These are phyloP conservation scores for Delia radicum DNA, from an alignment of 1,140 invertebrate species.

Conservation along the genomic window DNA sequence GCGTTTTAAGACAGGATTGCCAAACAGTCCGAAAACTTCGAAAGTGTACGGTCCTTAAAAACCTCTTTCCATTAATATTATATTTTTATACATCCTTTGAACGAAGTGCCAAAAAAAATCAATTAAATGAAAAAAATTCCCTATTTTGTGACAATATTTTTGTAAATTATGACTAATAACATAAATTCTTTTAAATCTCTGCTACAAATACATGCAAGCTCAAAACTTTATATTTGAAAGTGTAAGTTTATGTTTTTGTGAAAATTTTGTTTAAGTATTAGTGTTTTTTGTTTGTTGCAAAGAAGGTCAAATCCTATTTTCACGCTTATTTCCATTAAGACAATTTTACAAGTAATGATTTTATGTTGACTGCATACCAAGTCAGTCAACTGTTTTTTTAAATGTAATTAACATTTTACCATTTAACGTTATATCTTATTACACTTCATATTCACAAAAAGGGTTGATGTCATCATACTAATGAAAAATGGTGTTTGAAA, in stretches of 20 bases:
- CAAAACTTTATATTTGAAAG: not conserved
- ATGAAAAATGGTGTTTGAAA: too few relatives aligned
- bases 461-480: not conserved
- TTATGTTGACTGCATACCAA: not conserved
- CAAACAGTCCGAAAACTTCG: too few relatives aligned
- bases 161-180: too few relatives aligned
- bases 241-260: not conserved
- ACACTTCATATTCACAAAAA: not conserved
- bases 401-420: conserved; percentile 17
- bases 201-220: not conserved
- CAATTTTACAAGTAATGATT: not conserved
- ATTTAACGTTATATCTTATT: conserved; percentile 4
- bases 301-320: conserved; percentile 1
- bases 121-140: too few relatives aligned
- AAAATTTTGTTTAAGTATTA: not conserved
- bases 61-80: too few relatives aligned
- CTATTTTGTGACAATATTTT: too few relatives aligned
- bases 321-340: too few relatives aligned
- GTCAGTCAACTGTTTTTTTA: conserved; percentile 1
- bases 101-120: too few relatives aligned
- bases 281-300: not conserved
- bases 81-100: too few relatives aligned
- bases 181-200: not conserved
- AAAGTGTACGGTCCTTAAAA: too few relatives aligned
- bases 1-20: too few relatives aligned